A percentile compares a stretch with the other conserved stretches of the same genome.
Evolutionary conservation across 2,113 vertebrate genomes (phyloP).

Genomic region (Orycteropus afer): DNA sequence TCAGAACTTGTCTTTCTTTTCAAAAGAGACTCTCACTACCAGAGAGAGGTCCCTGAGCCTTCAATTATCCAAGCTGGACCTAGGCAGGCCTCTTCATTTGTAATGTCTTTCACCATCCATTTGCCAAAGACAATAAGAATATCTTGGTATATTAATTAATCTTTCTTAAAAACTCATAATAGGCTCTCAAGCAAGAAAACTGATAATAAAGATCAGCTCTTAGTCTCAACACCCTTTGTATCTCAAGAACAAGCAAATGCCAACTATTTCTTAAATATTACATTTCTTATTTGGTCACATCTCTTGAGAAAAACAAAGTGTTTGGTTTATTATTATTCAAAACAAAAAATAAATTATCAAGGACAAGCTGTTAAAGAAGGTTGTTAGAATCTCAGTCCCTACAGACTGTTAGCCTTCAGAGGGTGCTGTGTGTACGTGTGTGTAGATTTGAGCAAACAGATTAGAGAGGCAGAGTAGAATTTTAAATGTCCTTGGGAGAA

Average conservation of each 20-base stretch:
- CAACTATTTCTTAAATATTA: background rate
- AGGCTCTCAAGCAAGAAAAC: background rate
- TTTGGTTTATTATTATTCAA: background rate
- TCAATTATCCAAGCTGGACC: background rate
- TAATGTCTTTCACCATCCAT: background rate
- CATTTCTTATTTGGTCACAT: background rate
- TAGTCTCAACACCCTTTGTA: background rate
- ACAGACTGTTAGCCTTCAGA: background rate
- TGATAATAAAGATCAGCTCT: background rate
- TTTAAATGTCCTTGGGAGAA: constrained; percentile 14
- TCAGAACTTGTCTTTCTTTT: background rate
- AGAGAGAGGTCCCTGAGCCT: background rate
- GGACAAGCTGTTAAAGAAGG: background rate
- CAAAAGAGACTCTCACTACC: background rate
- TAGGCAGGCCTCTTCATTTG: background rate
- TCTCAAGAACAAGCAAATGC: background rate
- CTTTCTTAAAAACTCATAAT: background rate
- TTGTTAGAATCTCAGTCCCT: background rate
- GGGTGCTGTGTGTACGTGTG: background rate
- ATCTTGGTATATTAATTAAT: background rate
- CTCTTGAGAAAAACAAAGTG: background rate
- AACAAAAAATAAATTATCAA: constrained; percentile 46
- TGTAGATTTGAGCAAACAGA: background rate
- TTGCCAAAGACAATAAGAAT: background rate
- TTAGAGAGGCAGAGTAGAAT: background rate